A percentile compares a stretch with the other conserved stretches of the same genome.
These are phyloP conservation scores for Dicentrarchus labrax DNA, from an alignment of 2,113 vertebrate species.

Conservation along the genomic window DNA sequence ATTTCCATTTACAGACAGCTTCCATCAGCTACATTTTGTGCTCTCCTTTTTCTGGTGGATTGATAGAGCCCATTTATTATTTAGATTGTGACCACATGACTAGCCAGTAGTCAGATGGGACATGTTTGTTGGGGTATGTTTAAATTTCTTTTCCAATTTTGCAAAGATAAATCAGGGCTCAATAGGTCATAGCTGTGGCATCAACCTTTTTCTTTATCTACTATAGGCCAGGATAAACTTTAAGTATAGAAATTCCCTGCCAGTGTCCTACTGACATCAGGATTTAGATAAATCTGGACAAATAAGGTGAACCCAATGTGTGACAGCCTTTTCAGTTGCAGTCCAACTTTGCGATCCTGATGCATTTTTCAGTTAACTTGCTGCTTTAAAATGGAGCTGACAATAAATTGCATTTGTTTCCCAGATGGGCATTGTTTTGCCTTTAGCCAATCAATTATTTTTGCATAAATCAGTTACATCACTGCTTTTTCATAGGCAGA, in stretches of 20 bases:
- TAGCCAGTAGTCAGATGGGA: background rate
- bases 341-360: background rate
- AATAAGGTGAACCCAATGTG: background rate
- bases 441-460: background rate
- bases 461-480: background rate
- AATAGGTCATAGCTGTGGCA: background rate
- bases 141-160: background rate
- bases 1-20: background rate
- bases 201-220: background rate
- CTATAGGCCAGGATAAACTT: background rate
- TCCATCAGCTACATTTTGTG: background rate
- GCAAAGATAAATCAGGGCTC: background rate
- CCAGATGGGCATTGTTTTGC: background rate
- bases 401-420: background rate
- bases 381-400: background rate
- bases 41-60: background rate
- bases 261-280: background rate
- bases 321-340: background rate
- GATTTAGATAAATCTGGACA: background rate
- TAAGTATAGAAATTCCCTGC: background rate
- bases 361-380: background rate
- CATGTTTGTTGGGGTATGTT: background rate
- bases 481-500: background rate
- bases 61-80: background rate
- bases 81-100: background rate